Evolutionary conservation across 2,888 invertebrate genomes (phyloP).

Genomic region (Trypoxylon attenuatum): DNA sequence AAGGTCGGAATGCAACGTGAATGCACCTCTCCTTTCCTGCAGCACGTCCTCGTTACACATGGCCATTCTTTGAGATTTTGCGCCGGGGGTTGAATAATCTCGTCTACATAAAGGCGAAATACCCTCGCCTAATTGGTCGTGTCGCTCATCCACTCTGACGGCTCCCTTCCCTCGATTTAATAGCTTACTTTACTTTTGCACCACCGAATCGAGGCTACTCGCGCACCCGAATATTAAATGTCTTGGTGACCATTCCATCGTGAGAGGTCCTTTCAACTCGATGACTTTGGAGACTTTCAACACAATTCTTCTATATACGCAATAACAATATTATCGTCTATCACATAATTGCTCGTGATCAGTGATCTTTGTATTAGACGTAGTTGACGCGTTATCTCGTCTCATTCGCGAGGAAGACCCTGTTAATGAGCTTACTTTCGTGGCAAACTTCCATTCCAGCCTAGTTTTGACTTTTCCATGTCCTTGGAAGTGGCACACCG

Average conservation of each 20-base stretch:
- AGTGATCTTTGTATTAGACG: too few species aligned
- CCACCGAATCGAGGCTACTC: too few species aligned
- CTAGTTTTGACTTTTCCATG: conserved; percentile 21
- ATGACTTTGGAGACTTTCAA: too few species aligned
- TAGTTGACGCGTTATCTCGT: too few species aligned
- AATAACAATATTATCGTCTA: too few species aligned
- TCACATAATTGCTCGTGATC: too few species aligned
- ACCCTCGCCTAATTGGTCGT: conserved; percentile 37
- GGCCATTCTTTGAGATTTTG: conserved; percentile 32
- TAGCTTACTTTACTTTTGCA: conserved; percentile 34
- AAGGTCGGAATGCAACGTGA: conserved; percentile 34
- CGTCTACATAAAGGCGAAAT: conserved; percentile 36
- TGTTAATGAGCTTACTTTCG: too few species aligned
- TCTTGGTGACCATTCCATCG: too few species aligned
- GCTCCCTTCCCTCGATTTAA: conserved; percentile 35
- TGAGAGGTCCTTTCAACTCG: too few species aligned
- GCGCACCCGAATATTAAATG: too few species aligned
- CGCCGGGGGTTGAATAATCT: conserved; percentile 34
- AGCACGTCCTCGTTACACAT: conserved; percentile 30
- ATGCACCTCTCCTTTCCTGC: conserved; percentile 31
- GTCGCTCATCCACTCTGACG: conserved; percentile 32
- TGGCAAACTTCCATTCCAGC: background rate
- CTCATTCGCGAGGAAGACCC: too few species aligned
- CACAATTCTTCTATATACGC: too few species aligned
- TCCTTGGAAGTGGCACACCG: conserved; percentile 10